Conservation (phyloP, 2,888 invertebrate species). For the Aplocera efformata region DNA sequence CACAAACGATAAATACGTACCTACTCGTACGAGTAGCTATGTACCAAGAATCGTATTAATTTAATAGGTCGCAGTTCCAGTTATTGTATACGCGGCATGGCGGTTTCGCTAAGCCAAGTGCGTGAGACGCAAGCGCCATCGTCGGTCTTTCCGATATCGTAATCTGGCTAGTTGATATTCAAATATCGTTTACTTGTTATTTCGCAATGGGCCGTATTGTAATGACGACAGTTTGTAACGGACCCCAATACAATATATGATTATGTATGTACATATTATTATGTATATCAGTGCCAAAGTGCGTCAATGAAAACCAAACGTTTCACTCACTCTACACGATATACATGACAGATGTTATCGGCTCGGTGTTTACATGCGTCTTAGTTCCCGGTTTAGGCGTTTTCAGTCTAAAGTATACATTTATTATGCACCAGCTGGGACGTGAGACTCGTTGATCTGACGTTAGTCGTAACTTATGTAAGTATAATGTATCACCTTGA, state of each 20-base stretch:
- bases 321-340: slow-evolving; percentile 23
- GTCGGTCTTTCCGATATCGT: slow-evolving; percentile 60
- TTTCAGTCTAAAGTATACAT: slow-evolving; percentile 9
- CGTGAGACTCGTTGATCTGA: slow-evolving; percentile 13
- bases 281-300: slow-evolving; percentile 47
- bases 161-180: slow-evolving; percentile 66
- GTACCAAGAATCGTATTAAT: slow-evolving; percentile 66
- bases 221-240: slow-evolving; percentile 65
- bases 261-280: slow-evolving; percentile 57
- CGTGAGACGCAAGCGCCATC: slow-evolving; percentile 61
- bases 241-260: slow-evolving; percentile 50
- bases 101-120: slow-evolving; percentile 56
- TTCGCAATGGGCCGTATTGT: slow-evolving; percentile 63
- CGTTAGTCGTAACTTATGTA: slow-evolving; percentile 7
- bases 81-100: slow-evolving; percentile 51
- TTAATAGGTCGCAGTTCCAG: slow-evolving; percentile 63
- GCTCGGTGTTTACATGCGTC: slow-evolving; percentile 13
- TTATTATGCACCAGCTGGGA: slow-evolving; percentile 20
- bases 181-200: slow-evolving; percentile 61
- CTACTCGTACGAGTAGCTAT: too few species aligned
- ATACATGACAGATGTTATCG: slow-evolving; percentile 20
- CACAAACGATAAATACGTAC: slow-evolving; percentile 31
- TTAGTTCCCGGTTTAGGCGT: slow-evolving; percentile 10
- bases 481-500: slow-evolving; percentile 22
- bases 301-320: slow-evolving; percentile 41